phyloP scores from a whole-genome alignment of 2,888 invertebrate species.

The Drosophila yooni region DNA sequence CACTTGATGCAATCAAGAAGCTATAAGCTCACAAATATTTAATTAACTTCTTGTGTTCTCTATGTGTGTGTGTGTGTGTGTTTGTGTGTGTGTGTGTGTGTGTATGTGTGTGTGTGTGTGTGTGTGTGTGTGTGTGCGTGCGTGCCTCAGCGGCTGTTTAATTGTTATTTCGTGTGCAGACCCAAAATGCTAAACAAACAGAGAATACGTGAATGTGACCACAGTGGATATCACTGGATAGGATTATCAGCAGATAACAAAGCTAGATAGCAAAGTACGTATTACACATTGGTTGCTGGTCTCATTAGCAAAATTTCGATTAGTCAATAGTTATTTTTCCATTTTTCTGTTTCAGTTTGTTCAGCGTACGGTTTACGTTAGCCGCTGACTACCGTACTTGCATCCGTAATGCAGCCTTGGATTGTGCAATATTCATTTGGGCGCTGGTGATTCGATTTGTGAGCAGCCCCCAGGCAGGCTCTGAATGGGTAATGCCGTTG shows the following conservation, averaged over 20 bases:
- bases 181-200: constrained; percentile 60
- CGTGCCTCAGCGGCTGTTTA: constrained; percentile 57
- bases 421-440: constrained; percentile 52
- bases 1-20: constrained; percentile 35
- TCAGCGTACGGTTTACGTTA: neutral
- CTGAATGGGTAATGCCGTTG: constrained; percentile 15
- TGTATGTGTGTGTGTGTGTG: constrained; percentile 1
- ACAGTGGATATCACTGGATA: constrained; percentile 33
- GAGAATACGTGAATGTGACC: constrained; percentile 15
- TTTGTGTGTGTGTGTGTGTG: neutral
- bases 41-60: constrained; percentile 28
- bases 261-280: neutral
- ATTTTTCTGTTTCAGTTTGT: neutral
- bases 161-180: constrained; percentile 70
- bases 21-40: constrained; percentile 40
- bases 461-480: constrained; percentile 18
- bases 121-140: neutral
- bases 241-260: neutral
- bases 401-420: constrained; percentile 57
- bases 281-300: neutral
- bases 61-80: neutral
- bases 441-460: constrained; percentile 63
- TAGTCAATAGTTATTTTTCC: neutral
- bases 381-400: constrained; percentile 31
- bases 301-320: neutral